A percentile compares a stretch with the other conserved stretches of the same genome.
phyloP scores from a whole-genome alignment of 2,113 vertebrate species.

The Cavia aperea region DNA sequence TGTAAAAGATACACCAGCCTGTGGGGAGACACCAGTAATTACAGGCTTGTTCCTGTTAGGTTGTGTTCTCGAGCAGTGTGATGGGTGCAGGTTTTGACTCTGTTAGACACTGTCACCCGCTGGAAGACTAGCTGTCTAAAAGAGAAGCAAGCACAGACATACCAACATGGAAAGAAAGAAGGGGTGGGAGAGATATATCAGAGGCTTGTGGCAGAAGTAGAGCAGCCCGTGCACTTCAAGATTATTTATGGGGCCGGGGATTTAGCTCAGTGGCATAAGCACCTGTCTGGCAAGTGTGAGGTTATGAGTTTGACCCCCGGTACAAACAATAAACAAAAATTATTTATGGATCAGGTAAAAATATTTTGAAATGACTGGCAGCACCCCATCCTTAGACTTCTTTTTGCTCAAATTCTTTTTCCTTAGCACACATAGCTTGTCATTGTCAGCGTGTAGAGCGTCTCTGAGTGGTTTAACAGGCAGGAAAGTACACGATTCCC shows the following conservation, averaged over 20 bases:
- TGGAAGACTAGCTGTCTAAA: slow-evolving; percentile 46
- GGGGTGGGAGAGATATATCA: slow-evolving; percentile 45
- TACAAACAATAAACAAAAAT: background rate
- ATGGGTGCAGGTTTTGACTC: slow-evolving; percentile 27
- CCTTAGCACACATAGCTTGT: background rate
- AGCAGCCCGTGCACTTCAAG: slow-evolving; percentile 36
- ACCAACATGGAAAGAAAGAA: slow-evolving; percentile 72
- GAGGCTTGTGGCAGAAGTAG: slow-evolving; percentile 69
- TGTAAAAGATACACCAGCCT: background rate
- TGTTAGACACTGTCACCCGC: slow-evolving; percentile 3
- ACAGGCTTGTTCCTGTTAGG: background rate
- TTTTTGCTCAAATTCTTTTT: background rate
- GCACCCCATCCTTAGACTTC: background rate
- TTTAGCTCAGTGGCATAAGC: too few species aligned
- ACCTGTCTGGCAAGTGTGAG: too few species aligned
- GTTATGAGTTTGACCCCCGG: too few species aligned
- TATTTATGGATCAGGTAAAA: background rate
- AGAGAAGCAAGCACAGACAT: slow-evolving; percentile 73
- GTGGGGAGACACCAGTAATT: background rate
- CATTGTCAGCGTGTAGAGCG: background rate
- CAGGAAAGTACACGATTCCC: background rate
- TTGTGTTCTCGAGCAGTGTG: background rate
- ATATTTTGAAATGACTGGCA: background rate
- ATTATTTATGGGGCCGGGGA: too few species aligned
- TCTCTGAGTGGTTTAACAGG: background rate